Base-by-base conservation (phyloP, 2,888 invertebrate genomes). In the Drosophila barbarae region DNA sequence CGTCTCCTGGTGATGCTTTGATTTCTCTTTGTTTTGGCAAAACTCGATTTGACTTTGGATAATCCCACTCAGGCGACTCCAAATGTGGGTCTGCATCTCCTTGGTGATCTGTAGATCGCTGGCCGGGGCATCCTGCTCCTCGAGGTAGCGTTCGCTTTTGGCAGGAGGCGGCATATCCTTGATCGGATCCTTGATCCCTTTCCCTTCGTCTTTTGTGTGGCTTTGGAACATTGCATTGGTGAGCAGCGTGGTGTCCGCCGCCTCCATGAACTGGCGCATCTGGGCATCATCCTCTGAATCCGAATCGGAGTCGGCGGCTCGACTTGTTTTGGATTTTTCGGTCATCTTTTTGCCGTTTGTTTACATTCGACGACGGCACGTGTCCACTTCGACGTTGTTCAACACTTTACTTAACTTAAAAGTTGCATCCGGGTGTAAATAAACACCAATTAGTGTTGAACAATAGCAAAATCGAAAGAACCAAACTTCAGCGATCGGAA, bases 231-330 rank as follows among this genome's bases (percentile, higher is more conserved):
- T 76, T 0, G 69, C 72, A 60, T 88, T 79, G 4, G 69, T 84
- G 2, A 88, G 70, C 4, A 87, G 60, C 3, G 71, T 83, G 15
- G 73, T 76, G 41, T 88, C 87, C 4, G 84, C 72, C 1, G 88
- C 88, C 64, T 86, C 85, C 10, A 85, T 34, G 23, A 87, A 74
- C 44, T 81, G 66, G 0, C 73, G 76, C 44, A 84, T 63, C 30
- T 79, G 74, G 23, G 69, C 70, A 23, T 84, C 79, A 53, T 85
- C 84, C 9, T 76, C 75, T 9, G 72, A 70, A 12, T 76, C 72
- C 5, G 69, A 50, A 12, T 71, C 71, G 23, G 68, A 60, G 34
- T 60, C 69, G 23, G 63, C 57, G 5, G 12, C 12, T 7, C 1
- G 15, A 9, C 1, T 49, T 10, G 15, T 3, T 4, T 9, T 9